A percentile compares a stretch with the other conserved stretches of the same genome.
Evolutionary conservation across 2,888 invertebrate genomes (phyloP).

Genomic region (Ditylenchus weischeri): DNA sequence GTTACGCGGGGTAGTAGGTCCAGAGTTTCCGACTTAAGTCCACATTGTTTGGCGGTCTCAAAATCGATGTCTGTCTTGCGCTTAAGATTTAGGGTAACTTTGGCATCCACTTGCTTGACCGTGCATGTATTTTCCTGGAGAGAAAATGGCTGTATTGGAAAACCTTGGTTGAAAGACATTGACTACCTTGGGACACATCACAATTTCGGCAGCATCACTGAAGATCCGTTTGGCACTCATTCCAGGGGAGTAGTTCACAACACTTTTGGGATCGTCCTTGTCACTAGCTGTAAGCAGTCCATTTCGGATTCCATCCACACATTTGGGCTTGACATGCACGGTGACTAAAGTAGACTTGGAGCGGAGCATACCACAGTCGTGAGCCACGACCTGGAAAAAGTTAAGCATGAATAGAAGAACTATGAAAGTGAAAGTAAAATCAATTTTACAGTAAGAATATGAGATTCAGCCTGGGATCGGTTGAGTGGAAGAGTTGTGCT

Average conservation of each 20-base stretch:
- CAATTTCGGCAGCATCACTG: constrained; percentile 66
- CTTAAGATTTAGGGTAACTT: constrained; percentile 35
- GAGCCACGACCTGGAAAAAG: constrained; percentile 69
- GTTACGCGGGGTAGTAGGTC: constrained; percentile 70
- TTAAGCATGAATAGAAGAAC: too few species aligned
- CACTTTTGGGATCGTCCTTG: constrained; percentile 52
- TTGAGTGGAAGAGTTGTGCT: constrained; percentile 88
- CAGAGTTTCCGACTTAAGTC: constrained; percentile 77
- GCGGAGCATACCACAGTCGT: constrained; percentile 83
- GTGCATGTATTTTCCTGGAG: constrained; percentile 31
- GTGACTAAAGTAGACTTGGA: constrained; percentile 92
- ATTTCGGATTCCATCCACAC: constrained; percentile 37
- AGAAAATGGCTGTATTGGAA: not conserved
- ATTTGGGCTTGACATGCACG: constrained; percentile 75
- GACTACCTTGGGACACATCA: constrained; percentile 55
- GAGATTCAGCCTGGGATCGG: constrained; percentile 86
- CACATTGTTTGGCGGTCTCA: constrained; percentile 56
- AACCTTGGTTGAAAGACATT: not conserved
- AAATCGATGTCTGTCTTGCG: constrained; percentile 12
- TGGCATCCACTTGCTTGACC: constrained; percentile 29
- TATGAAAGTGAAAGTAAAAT: too few species aligned
- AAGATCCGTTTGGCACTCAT: constrained; percentile 58
- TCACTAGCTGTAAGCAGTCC: too few species aligned
- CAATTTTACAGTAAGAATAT: constrained; percentile 78
- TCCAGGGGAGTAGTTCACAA: not conserved